Base-by-base conservation (phyloP, 2,797 vertebrate species). In the Setipinna tenuifilis region DNA sequence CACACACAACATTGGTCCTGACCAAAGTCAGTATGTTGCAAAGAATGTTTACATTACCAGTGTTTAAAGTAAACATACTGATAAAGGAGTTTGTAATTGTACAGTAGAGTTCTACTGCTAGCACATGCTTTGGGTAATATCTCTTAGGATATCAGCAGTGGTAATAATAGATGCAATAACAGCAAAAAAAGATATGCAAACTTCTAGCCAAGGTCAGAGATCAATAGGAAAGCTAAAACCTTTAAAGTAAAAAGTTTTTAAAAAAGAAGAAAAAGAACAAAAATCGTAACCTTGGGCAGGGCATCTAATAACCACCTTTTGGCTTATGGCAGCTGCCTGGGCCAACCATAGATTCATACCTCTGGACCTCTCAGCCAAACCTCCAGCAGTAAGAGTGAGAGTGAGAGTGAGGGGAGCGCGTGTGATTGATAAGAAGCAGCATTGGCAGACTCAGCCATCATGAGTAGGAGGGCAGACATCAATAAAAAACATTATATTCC, bases 401-500 rank as follows among this genome's bases (percentile, higher is more conserved):
- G 71, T 17, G 65, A 28, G 28, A 21, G 71, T 17, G 65, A 28
- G 28, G 58, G 58, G 5, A 59, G 17, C 21, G 58, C 21, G 11
- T 19, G 71, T 78, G 35, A 78, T 78, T 78, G 71, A 78, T 78
- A 78, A 44, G 35, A 44, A 35, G 71, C 7, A 54, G 71, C 6
- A 6, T 19, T 78, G 71, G 71, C 71, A 78, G 71, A 44, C 71
- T 41, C 25, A 78, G 35, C 71, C 71, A 9, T 78, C 71, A 7
- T 41, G 44, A 19, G 71, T 5, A 75, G 31, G 6, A 41, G 31
- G 71, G 31, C 71, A 78, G 71, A 44, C 71, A 41, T 78, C 35
- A 78, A 78, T 78, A 41, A 78, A 71, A 78, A 44, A 78, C 50
- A 54, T 78, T 11, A 78, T 21, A 44, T 78, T 78, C 35, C 71